A percentile compares a stretch with the other conserved stretches of the same genome.
Conservation (phyloP, 2,797 vertebrate genomes). For the Urocyon cinereoargenteus region DNA sequence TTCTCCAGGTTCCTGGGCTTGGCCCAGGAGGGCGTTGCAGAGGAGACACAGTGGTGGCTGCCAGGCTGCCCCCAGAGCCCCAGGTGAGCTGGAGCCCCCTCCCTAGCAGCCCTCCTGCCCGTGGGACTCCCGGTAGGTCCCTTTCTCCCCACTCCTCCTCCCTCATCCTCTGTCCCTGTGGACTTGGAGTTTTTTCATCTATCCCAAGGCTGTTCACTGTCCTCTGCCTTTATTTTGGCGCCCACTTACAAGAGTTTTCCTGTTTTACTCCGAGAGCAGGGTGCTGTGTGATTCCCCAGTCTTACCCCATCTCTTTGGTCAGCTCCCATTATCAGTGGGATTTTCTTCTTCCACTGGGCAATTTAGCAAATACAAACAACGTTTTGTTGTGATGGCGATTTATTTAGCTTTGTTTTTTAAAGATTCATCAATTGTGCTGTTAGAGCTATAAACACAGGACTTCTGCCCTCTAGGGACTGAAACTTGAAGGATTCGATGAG, state of each 20-base stretch:
- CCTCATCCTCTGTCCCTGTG: not conserved
- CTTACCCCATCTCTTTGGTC: not conserved
- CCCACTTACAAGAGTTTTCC: not conserved
- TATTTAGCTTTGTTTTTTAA: not conserved
- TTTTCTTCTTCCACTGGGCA: constrained; percentile 8
- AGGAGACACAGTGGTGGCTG: not conserved
- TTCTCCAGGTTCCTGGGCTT: not conserved
- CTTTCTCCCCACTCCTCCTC: not conserved
- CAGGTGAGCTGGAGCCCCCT: not conserved
- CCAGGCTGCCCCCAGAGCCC: not conserved
- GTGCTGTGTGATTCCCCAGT: not conserved
- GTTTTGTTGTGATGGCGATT: not conserved
- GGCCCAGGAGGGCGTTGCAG: not conserved
- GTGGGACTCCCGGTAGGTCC: not conserved
- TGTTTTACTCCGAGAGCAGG: not conserved
- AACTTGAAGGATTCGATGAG: not conserved
- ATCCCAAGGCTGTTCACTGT: not conserved
- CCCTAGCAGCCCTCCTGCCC: not conserved
- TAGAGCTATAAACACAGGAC: not conserved
- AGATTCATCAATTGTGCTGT: not conserved
- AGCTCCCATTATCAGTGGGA: not conserved
- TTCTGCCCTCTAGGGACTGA: not conserved
- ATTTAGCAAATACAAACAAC: not conserved
- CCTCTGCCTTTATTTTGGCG: not conserved
- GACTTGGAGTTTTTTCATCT: not conserved